phyloP scores from a whole-genome alignment of 2,888 invertebrate species.

The Drosophila vallismaia region DNA sequence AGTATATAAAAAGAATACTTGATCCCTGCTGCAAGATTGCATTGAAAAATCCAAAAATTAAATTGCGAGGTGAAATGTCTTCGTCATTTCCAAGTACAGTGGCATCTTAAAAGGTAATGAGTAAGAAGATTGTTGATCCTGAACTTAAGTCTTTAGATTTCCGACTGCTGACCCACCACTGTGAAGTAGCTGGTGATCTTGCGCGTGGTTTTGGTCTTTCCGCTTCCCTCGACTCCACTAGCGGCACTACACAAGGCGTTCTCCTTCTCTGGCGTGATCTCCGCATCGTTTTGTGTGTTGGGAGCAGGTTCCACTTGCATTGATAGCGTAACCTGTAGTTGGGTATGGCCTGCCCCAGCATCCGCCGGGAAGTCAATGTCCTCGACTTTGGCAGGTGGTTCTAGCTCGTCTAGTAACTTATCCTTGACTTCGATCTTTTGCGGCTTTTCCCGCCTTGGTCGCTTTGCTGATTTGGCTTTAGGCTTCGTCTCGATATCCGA shows the following conservation, averaged over 20 bases:
- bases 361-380: slow-evolving; percentile 51
- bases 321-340: slow-evolving; percentile 77
- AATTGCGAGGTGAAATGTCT: slow-evolving; percentile 62
- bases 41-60: slow-evolving; percentile 44
- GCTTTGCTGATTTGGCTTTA: slow-evolving; percentile 39
- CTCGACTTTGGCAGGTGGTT: slow-evolving; percentile 48
- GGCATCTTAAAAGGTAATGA: slow-evolving; percentile 67
- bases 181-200: slow-evolving; percentile 81
- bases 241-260: slow-evolving; percentile 54
- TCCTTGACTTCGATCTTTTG: slow-evolving; percentile 71
- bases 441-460: slow-evolving; percentile 66
- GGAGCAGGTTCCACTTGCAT: slow-evolving; percentile 75
- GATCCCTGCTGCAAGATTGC: slow-evolving; percentile 68
- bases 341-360: slow-evolving; percentile 56
- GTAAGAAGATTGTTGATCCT: slow-evolving; percentile 55
- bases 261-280: slow-evolving; percentile 67
- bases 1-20: slow-evolving; percentile 67
- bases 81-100: slow-evolving; percentile 60
- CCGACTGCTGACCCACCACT: slow-evolving; percentile 80
- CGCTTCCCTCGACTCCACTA: slow-evolving; percentile 35
- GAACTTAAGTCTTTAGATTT: slow-evolving; percentile 72
- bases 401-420: slow-evolving; percentile 65
- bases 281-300: slow-evolving; percentile 53
- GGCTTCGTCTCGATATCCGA: not conserved
- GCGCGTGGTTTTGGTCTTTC: slow-evolving; percentile 69